Evolutionary conservation across 2,888 invertebrate genomes (phyloP).

Genomic region (Ormyrus labotus): DNA sequence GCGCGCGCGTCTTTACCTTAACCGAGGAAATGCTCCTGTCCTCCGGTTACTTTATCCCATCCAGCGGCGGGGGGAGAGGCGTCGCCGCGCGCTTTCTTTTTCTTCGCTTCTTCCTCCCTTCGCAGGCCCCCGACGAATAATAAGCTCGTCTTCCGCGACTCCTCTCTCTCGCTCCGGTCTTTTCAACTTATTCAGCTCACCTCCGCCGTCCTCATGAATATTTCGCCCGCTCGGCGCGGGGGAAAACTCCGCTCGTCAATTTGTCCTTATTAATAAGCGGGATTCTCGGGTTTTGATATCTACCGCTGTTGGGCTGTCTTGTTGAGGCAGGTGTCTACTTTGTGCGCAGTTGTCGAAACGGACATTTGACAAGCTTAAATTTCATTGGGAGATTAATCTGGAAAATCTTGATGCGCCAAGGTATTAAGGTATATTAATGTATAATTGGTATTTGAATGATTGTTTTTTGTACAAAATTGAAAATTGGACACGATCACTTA

Average conservation of each 20-base stretch:
- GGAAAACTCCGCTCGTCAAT: slow-evolving; percentile 44
- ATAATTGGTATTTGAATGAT: too few species aligned
- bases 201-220: slow-evolving; percentile 43
- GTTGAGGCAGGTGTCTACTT: too few species aligned
- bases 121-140: too few species aligned
- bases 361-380: too few species aligned
- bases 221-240: slow-evolving; percentile 26
- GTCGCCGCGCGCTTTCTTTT: slow-evolving; percentile 60
- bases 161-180: slow-evolving; percentile 57
- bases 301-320: background rate
- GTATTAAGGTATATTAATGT: too few species aligned
- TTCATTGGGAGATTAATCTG: too few species aligned
- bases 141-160: slow-evolving; percentile 57
- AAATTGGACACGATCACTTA: too few species aligned
- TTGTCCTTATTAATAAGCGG: slow-evolving; percentile 43
- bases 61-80: slow-evolving; percentile 61
- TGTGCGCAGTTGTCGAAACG: too few species aligned
- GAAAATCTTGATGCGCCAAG: too few species aligned
- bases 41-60: slow-evolving; percentile 62
- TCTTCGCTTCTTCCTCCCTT: too few species aligned
- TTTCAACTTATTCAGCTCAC: slow-evolving; percentile 50
- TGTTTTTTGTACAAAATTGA: too few species aligned
- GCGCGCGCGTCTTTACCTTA: slow-evolving; percentile 26
- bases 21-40: slow-evolving; percentile 30
- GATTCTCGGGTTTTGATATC: background rate